Conservation (phyloP, 1,140 invertebrate genomes). For the Pachyrhynchus sulphureomaculatus region DNA sequence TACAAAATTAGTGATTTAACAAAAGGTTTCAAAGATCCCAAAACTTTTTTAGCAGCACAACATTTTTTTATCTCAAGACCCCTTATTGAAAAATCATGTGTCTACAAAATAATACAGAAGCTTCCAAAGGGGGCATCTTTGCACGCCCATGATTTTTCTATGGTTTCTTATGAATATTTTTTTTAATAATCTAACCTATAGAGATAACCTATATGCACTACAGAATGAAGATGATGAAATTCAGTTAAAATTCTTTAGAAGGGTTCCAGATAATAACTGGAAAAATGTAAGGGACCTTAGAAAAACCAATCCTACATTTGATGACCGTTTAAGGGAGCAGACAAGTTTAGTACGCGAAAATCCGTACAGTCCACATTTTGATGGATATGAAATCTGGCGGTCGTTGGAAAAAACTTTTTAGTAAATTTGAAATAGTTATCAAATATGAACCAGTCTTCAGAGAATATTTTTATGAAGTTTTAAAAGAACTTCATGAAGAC, state of each 20-base stretch:
- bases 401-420: no score
- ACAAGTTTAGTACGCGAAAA: no score
- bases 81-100: neutral
- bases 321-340: no score
- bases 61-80: neutral
- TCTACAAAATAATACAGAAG: neutral
- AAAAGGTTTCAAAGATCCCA: neutral
- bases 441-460: neutral
- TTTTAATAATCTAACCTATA: neutral
- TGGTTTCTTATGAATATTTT: neutral
- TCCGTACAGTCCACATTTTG: no score
- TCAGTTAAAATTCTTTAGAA: no score
- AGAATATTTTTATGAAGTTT: neutral
- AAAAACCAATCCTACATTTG: no score
- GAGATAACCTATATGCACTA: neutral
- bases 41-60: neutral
- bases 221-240: no score
- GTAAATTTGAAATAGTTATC: neutral
- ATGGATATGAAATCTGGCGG: no score
- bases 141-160: neutral
- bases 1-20: neutral
- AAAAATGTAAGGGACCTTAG: no score
- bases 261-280: no score
- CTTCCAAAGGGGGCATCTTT: neutral
- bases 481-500: constrained; percentile 66